phyloP scores from a whole-genome alignment of 2,113 vertebrate species.

The Rattus rattus region DNA sequence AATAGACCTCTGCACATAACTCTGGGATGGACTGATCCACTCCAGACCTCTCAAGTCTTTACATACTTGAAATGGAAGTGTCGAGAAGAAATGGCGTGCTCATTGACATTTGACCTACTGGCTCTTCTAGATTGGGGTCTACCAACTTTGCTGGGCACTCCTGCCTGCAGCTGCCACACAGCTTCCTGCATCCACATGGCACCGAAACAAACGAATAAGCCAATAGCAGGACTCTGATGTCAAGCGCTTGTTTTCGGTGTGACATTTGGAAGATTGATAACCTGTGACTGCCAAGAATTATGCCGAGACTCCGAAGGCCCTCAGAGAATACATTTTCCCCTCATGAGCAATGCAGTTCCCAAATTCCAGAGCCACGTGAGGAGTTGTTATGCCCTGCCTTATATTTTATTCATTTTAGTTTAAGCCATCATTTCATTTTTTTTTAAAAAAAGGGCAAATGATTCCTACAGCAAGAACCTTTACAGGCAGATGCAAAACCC shows the following conservation, averaged over 20 bases:
- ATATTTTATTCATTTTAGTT: slow-evolving; percentile 56
- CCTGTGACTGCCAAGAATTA: slow-evolving; percentile 17
- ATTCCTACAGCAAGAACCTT: slow-evolving; percentile 53
- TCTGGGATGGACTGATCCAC: neutral
- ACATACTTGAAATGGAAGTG: neutral
- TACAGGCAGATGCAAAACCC: slow-evolving; percentile 63
- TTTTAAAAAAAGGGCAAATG: neutral
- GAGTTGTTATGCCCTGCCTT: neutral
- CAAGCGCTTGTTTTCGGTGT: slow-evolving; percentile 18
- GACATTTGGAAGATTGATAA: slow-evolving; percentile 15
- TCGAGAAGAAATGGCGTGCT: neutral
- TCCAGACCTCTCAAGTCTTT: neutral
- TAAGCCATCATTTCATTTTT: slow-evolving; percentile 2
- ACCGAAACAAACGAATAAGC: neutral
- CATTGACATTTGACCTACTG: neutral
- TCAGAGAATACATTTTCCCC: neutral
- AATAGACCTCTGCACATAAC: too few species aligned
- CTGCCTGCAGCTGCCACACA: neutral
- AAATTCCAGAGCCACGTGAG: neutral
- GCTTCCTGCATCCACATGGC: neutral
- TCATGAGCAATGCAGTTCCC: neutral
- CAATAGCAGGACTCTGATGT: neutral
- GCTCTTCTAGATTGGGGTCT: neutral
- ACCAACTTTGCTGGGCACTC: neutral
- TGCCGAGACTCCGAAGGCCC: neutral